Evolutionary conservation across 2,113 vertebrate genomes (phyloP), one percentile per base, ranked within the genome.

Genomic region (Melospiza melodia): DNA sequence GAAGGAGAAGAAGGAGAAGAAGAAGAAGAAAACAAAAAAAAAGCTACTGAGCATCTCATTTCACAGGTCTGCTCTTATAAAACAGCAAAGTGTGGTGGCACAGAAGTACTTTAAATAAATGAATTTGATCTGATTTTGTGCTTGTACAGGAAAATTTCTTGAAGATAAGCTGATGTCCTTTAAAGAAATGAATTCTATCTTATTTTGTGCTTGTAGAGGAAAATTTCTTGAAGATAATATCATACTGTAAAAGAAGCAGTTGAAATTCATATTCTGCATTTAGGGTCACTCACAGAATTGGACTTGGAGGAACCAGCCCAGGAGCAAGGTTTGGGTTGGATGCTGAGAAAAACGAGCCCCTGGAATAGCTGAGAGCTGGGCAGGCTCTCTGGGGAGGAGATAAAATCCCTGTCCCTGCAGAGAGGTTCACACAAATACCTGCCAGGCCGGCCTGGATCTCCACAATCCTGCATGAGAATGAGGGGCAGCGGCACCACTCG

Each of bases 401-500:
- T 57, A 27, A 73, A 80, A 24, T 31, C 31, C 11, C 62, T 33
- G 72, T 39, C 43, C 0, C 49, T 25, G 71, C 44, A 7, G 80
- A 5, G 78, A 74, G 78, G 22, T 14, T 58, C 7, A 35, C 58
- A 21, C 44, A 51, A 68, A 72, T 2, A 14, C 52, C 87, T 46
- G 67, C 84, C 44, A 3, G 83, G 87, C 84, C 24, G 58, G 79
- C 23, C 66, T 4, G 28, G 58, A 10, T 8, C 3, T 2, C 11
- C 84, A 5, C 63, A 57, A 1, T 4, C 71, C 71, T 6, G 71
- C 43, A 1, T 6, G 25, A 24, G 84, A 55, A 22, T 6, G 37
- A 62, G 73, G 71, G 59, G 75, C 5, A 37, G 63, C 4, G 13
- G 2, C 15, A 4, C n/a, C 52, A 1, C 3, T 3, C 0, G 11